A percentile compares a stretch with the other conserved stretches of the same genome.
Evolutionary conservation across 1,140 invertebrate species (phyloP).

Genomic region (Macrobrachium rosenbergii): DNA sequence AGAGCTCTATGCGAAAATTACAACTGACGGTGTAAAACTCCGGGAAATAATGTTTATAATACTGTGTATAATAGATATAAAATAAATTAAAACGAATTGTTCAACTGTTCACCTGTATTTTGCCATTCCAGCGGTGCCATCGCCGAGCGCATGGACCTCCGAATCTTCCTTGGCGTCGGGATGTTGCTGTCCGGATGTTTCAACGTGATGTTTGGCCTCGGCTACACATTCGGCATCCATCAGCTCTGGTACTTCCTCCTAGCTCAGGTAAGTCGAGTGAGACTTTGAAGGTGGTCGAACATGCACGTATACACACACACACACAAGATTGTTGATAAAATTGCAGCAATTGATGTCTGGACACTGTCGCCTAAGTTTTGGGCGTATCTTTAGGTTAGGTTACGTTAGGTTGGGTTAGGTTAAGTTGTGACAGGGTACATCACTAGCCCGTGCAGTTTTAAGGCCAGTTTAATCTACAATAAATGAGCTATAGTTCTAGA

Average conservation of each 20-base stretch:
- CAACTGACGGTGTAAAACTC: no score
- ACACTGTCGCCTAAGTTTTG: no score
- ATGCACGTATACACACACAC: no score
- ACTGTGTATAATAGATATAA: background rate
- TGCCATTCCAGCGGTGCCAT: slow-evolving; percentile 81
- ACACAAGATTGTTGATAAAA: no score
- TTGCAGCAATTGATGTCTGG: no score
- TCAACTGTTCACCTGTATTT: background rate
- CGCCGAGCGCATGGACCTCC: slow-evolving; percentile 90
- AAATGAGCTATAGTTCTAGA: background rate
- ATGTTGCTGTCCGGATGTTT: slow-evolving; percentile 92
- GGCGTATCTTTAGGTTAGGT: background rate
- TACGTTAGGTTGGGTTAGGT: background rate
- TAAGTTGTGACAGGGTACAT: no score
- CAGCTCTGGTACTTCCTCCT: slow-evolving; percentile 86
- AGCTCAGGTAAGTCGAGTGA: slow-evolving; percentile 79
- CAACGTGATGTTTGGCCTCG: slow-evolving; percentile 91
- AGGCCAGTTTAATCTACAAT: background rate
- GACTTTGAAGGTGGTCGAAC: background rate
- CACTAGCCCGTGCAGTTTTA: no score
- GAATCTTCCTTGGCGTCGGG: slow-evolving; percentile 90
- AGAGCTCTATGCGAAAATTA: background rate
- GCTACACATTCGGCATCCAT: slow-evolving; percentile 86
- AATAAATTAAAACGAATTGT: background rate
- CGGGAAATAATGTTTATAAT: background rate